Conservation (phyloP, 2,113 vertebrate species). For the Gobius niger region DNA sequence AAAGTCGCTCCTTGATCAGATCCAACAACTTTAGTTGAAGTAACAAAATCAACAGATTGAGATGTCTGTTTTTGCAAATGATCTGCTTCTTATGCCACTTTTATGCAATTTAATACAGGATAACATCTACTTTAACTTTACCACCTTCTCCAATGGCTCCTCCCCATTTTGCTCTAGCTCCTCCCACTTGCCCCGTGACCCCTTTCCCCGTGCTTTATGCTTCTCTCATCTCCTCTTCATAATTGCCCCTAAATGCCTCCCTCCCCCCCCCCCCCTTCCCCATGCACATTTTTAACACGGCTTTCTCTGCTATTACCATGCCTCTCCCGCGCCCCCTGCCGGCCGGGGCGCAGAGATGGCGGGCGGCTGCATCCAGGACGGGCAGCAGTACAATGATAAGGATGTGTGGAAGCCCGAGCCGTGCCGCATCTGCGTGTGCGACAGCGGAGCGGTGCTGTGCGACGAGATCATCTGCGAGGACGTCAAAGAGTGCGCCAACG, state of each 20-base stretch:
- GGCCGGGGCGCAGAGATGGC: slow-evolving; percentile 80
- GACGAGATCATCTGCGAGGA: slow-evolving; percentile 97
- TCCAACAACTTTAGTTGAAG: too few species aligned
- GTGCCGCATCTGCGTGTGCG: slow-evolving; percentile 96
- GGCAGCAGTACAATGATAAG: slow-evolving; percentile 89
- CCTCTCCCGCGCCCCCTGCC: slow-evolving; percentile 50
- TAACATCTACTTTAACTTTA: slow-evolving; percentile 32
- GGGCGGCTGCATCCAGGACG: slow-evolving; percentile 89
- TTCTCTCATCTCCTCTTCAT: slow-evolving; percentile 12
- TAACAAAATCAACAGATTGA: too few species aligned
- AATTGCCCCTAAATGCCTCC: slow-evolving; percentile 13
- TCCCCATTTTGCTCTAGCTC: slow-evolving; percentile 16
- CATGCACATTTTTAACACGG: slow-evolving; percentile 20
- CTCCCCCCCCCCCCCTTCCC: neutral
- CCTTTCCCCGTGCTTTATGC: slow-evolving; percentile 16
- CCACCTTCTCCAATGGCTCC: slow-evolving; percentile 27
- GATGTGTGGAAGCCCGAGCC: slow-evolving; percentile 96
- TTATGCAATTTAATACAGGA: slow-evolving; percentile 16
- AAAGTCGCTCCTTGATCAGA: too few species aligned
- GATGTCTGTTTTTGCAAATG: neutral
- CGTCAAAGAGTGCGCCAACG: slow-evolving; percentile 84
- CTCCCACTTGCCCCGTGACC: slow-evolving; percentile 42
- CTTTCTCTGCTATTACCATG: neutral
- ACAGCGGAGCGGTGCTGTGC: slow-evolving; percentile 90
- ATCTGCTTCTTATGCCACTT: slow-evolving; percentile 3